Evolutionary conservation across 2,113 vertebrate genomes (phyloP), one percentile per base, ranked within the genome.

Genomic region (Thamnaconus septentrionalis): DNA sequence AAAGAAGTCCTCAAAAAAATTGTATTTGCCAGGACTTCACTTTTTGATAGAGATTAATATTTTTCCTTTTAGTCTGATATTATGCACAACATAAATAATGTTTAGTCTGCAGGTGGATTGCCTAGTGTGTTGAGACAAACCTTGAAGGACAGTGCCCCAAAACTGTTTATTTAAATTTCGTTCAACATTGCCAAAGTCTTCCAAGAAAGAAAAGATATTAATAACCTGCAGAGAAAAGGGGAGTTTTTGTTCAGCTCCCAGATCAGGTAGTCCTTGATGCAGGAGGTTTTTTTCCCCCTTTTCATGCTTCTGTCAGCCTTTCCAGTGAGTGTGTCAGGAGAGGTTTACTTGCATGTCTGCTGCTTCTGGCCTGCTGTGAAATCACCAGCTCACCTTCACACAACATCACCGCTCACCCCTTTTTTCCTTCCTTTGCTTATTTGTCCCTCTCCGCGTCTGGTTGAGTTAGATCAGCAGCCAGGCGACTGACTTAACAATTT

Each of bases 381-480:
- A 73, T 63, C 43, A 56, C 40, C 44, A 3, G 42, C 69, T 76
- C 70, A 78, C 66, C 76, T 79, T 83, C 70, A 75, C 62, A 69
- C 49, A 46, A 71, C 5, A 66, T 78, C 64, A 54, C 1, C 18
- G n/a, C 48, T 54, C 50, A 10, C 44, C 7, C 41, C 7, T 39
- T 48, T 63, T 45, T 7, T 45, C 44, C 18, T 31, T 31, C 18
- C 18, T 31, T 31, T 45, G 7, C 5, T 7, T 7, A 45, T 45
- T 7, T 7, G 7, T 45, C 44, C 44, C 44, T 45, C 44, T 1
- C 18, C 18, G 18, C 18, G 18, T 31, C 18, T 2, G 18, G 18
- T 31, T 31, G 18, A 31, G 18, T 31, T 31, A 31, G 18, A 31
- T 31, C 18, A 31, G 18, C 18, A 31, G 18, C 18, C 18, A 31